Percentiles rank a stretch among this genome's conserved stretches.
Evolutionary conservation across 2,797 vertebrate genomes (phyloP).

Genomic region (Lepus townsendii): DNA sequence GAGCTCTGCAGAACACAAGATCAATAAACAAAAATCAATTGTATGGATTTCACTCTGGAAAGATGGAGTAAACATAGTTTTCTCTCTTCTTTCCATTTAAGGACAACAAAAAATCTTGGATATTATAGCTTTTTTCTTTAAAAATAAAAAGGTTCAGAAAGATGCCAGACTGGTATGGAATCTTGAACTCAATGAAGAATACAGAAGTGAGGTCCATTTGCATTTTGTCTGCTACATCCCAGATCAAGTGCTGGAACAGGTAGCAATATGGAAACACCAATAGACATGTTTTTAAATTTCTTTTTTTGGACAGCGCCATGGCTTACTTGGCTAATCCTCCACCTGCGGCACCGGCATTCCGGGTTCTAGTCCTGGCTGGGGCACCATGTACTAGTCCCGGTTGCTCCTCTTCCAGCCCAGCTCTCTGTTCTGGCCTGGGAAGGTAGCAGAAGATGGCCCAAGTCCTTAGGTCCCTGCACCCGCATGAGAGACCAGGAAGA

Average conservation of each 20-base stretch:
- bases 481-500: too few species aligned
- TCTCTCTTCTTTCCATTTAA: neutral
- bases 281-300: neutral
- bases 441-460: too few species aligned
- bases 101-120: neutral
- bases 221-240: neutral
- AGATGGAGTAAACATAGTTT: neutral
- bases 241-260: neutral
- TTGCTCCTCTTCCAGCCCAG: too few species aligned
- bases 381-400: too few species aligned
- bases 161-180: neutral
- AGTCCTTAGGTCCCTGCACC: too few species aligned
- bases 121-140: neutral
- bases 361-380: too few species aligned
- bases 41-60: neutral
- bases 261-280: neutral
- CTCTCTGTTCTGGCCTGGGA: too few species aligned
- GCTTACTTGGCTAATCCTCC: too few species aligned
- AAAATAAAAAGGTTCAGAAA: neutral
- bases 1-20: neutral
- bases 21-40: neutral
- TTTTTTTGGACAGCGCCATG: too few species aligned
- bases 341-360: too few species aligned
- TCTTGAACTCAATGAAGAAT: neutral
- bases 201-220: neutral